Percentiles rank a stretch among this genome's conserved stretches.
These are phyloP conservation scores for Thalpophila matura DNA, from an alignment of 2,888 invertebrate genomes.

Conservation along the genomic window DNA sequence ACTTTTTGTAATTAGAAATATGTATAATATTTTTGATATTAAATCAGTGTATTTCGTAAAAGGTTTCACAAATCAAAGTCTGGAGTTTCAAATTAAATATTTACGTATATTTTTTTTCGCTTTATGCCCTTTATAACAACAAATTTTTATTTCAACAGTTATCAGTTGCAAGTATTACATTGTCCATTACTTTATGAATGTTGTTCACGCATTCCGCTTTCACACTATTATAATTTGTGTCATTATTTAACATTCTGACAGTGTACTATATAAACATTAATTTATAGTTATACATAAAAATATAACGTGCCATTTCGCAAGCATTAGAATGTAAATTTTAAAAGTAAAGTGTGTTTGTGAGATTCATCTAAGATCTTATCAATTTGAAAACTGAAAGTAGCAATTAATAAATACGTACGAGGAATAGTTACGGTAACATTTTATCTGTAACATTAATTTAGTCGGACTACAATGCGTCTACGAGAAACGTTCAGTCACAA, in stretches of 20 bases:
- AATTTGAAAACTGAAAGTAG: slow-evolving; percentile 73
- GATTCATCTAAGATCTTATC: slow-evolving; percentile 76
- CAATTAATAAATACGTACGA: slow-evolving; percentile 67
- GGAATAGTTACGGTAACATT: slow-evolving; percentile 74
- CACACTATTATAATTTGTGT: slow-evolving; percentile 65
- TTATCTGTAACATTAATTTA: slow-evolving; percentile 55
- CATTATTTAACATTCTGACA: slow-evolving; percentile 71
- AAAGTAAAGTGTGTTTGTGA: slow-evolving; percentile 74
- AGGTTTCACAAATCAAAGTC: slow-evolving; percentile 72
- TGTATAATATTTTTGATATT: background rate
- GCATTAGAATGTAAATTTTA: slow-evolving; percentile 76
- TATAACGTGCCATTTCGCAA: slow-evolving; percentile 78
- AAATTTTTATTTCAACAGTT: slow-evolving; percentile 82
- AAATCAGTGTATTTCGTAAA: background rate
- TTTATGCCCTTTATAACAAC: slow-evolving; percentile 87
- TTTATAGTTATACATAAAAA: slow-evolving; percentile 71
- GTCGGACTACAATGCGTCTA: slow-evolving; percentile 65
- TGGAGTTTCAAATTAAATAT: slow-evolving; percentile 84
- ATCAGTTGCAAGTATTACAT: slow-evolving; percentile 78
- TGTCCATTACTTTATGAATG: slow-evolving; percentile 71
- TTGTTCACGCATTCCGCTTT: slow-evolving; percentile 66
- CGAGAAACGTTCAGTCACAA: slow-evolving; percentile 72
- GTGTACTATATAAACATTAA: slow-evolving; percentile 73
- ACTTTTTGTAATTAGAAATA: background rate
- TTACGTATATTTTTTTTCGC: slow-evolving; percentile 89